A percentile compares a stretch with the other conserved stretches of the same genome.
phyloP scores from a whole-genome alignment of 2,888 invertebrate species.

The Diadromus collaris region DNA sequence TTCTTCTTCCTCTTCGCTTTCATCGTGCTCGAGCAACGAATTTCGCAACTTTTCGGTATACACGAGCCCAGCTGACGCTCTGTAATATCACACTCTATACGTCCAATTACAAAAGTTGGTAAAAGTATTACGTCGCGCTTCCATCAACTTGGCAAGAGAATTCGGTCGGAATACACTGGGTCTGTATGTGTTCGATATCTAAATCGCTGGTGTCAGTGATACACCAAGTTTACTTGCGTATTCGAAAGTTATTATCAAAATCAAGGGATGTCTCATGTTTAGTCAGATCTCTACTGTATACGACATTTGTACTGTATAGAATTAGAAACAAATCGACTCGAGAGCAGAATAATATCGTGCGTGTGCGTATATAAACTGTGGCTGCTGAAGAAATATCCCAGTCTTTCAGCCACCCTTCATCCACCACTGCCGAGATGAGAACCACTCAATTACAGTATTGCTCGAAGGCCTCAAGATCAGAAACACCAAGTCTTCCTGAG shows the following conservation, averaged over 20 bases:
- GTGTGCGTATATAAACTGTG: slow-evolving; percentile 23
- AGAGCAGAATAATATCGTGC: slow-evolving; percentile 11
- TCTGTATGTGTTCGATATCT: slow-evolving; percentile 23
- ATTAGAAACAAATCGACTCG: not conserved
- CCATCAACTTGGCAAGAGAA: slow-evolving; percentile 12
- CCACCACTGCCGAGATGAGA: slow-evolving; percentile 71
- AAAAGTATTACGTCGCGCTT: not conserved
- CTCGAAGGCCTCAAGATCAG: slow-evolving; percentile 70
- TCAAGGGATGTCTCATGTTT: slow-evolving; percentile 43
- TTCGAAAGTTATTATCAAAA: slow-evolving; percentile 61
- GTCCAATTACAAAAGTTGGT: slow-evolving; percentile 33
- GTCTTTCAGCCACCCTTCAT: slow-evolving; percentile 50
- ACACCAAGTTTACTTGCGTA: slow-evolving; percentile 57
- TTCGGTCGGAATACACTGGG: slow-evolving; percentile 16
- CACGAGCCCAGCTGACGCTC: slow-evolving; percentile 43
- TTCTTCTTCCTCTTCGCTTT: not conserved
- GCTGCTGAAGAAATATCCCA: slow-evolving; percentile 41
- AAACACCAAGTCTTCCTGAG: slow-evolving; percentile 62
- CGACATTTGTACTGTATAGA: not conserved
- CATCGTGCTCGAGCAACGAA: slow-evolving; percentile 37
- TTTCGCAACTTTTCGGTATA: slow-evolving; percentile 46
- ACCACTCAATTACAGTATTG: slow-evolving; percentile 77
- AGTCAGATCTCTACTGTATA: slow-evolving; percentile 17
- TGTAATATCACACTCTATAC: slow-evolving; percentile 10
- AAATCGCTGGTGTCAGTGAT: slow-evolving; percentile 36